Evolutionary conservation across 1,140 invertebrate species (phyloP), one percentile per base, ranked within the genome.

Genomic region (Pollicipes pollicipes): DNA sequence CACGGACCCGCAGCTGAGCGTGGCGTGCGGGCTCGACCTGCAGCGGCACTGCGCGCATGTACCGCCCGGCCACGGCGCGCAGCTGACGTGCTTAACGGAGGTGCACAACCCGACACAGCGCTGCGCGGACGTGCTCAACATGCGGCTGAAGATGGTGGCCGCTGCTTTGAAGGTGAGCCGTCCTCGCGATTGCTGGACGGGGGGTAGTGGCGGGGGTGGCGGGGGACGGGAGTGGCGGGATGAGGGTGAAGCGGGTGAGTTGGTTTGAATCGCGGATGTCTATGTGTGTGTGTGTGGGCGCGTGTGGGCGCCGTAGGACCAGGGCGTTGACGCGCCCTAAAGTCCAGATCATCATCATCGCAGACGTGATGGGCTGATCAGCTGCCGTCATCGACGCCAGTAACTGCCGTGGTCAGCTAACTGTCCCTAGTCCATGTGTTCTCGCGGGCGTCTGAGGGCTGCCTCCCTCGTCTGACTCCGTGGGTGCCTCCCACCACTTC

Each of bases 91-190:
- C 83, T 86, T 66, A 87, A 89, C 78, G 95, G 95, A 70, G 88
- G 90, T 77, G 92, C 93, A 72, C 84, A 89, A 83, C 86, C 80
- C 95, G 64, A 85, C 89, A 73, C 76, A 81, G 68, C 88, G 90
- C 73, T 95, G 92, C 79, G 84, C 86, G 74, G 86, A 85, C 74
- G 88, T 90, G 83, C 79, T 96, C 68, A 83, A 84, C 70, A 87
- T 86, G 72, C 84, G 93, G 75, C 86, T 92, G 75, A 88, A 93
- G 81, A 92, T 95, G 89, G 95, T 92, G 78, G 88, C 85, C 81
- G 90, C 89, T 83, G 90, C 91, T 30, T 88, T 87, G 37, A 85
- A 88, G 82, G 89, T 91, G 76, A 82, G 66, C 29, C 29, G n/a
- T n/a, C n/a, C n/a, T n/a, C n/a, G n/a, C n/a, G n/a, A n/a, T n/a